A percentile compares a stretch with the other conserved stretches of the same genome.
These are phyloP conservation scores for Copidosoma aretas DNA, from an alignment of 2,888 invertebrate species.

Conservation along the genomic window DNA sequence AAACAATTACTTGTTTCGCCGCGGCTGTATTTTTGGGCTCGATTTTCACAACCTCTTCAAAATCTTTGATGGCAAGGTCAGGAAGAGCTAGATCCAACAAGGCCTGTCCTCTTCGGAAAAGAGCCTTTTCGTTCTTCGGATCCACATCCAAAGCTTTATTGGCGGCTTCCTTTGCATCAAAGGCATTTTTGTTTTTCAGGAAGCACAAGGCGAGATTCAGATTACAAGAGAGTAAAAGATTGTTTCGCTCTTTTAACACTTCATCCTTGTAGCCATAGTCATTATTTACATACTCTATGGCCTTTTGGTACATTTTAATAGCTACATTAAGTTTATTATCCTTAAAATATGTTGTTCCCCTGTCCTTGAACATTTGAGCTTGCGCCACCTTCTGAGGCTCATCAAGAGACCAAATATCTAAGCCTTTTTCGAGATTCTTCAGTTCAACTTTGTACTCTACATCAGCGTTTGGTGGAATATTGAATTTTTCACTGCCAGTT, in stretches of 20 bases:
- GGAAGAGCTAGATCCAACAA: slow-evolving; percentile 77
- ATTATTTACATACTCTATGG: slow-evolving; percentile 69
- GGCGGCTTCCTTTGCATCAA: slow-evolving; percentile 77
- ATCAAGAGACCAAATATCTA: slow-evolving; percentile 84
- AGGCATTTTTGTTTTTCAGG: slow-evolving; percentile 76
- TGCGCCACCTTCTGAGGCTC: slow-evolving; percentile 80
- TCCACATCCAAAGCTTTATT: slow-evolving; percentile 79
- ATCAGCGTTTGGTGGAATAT: slow-evolving; percentile 79
- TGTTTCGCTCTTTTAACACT: slow-evolving; percentile 60
- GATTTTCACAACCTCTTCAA: slow-evolving; percentile 74
- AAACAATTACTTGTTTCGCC: slow-evolving; percentile 74
- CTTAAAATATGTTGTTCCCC: slow-evolving; percentile 90
- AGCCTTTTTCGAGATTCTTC: slow-evolving; percentile 82
- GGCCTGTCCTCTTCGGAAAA: slow-evolving; percentile 88
- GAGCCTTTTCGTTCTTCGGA: slow-evolving; percentile 82
- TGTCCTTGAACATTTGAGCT: slow-evolving; percentile 83
- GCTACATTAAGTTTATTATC: slow-evolving; percentile 79
- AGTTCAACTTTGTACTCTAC: slow-evolving; percentile 84
- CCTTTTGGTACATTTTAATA: slow-evolving; percentile 84
- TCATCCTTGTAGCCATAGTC: slow-evolving; percentile 43
- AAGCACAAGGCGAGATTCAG: slow-evolving; percentile 85
- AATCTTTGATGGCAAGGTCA: slow-evolving; percentile 78
- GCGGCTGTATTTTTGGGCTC: slow-evolving; percentile 93
- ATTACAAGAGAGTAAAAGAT: slow-evolving; percentile 73
- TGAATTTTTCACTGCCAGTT: slow-evolving; percentile 72